Evolutionary conservation across 2,113 vertebrate genomes (phyloP).

Genomic region (Pachypanchax playfairii): DNA sequence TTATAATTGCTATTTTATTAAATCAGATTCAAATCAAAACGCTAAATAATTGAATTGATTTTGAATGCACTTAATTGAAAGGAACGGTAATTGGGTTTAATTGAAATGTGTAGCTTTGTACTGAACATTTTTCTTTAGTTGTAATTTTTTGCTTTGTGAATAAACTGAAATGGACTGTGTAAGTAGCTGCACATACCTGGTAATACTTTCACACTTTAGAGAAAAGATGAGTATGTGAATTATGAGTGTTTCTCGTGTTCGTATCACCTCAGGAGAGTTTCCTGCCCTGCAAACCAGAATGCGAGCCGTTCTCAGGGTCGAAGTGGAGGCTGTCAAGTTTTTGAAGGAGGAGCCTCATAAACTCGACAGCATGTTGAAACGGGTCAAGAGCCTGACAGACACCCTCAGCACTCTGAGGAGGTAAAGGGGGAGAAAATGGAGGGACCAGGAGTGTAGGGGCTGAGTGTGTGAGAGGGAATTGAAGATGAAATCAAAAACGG

Average conservation of each 20-base stretch:
- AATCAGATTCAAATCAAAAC: too few relatives aligned
- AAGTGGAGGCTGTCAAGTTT: constrained; percentile 95
- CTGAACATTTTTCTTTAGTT: too few relatives aligned
- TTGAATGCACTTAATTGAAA: too few relatives aligned
- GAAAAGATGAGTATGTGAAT: too few relatives aligned
- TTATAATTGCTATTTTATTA: too few relatives aligned
- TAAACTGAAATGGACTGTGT: too few relatives aligned
- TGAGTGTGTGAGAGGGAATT: constrained; percentile 18
- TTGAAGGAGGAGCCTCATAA: constrained; percentile 97
- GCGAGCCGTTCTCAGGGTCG: constrained; percentile 90
- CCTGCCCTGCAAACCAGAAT: constrained; percentile 90
- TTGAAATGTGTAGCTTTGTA: too few relatives aligned
- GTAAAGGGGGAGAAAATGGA: constrained; percentile 69
- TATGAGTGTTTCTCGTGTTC: background rate
- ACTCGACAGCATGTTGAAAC: constrained; percentile 92
- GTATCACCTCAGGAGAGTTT: constrained; percentile 85
- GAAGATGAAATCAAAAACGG: constrained; percentile 57
- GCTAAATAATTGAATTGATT: too few relatives aligned
- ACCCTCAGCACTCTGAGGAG: constrained; percentile 86
- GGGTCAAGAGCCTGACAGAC: constrained; percentile 90
- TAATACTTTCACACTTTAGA: too few relatives aligned
- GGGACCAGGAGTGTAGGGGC: background rate
- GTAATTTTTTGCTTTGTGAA: too few relatives aligned
- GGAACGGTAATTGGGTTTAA: too few relatives aligned
- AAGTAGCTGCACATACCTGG: too few relatives aligned